Evolutionary conservation across 2,888 invertebrate species (phyloP).

Genomic region (Alviniconcha strummeri): DNA sequence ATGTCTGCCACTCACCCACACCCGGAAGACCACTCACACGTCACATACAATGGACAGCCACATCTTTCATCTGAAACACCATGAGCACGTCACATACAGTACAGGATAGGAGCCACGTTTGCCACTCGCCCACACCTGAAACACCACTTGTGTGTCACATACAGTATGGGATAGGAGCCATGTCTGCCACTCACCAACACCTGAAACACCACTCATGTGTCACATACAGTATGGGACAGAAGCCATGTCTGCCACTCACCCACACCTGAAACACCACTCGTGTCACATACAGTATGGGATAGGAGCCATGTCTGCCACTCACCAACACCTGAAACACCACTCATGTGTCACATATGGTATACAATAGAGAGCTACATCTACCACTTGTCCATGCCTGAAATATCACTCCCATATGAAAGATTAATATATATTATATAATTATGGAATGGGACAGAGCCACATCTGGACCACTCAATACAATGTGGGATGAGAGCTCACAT

Average conservation of each 20-base stretch:
- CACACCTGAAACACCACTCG: neutral
- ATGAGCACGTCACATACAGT: neutral
- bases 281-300: too few relatives aligned
- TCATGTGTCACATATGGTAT: too few relatives aligned
- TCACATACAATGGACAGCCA: neutral
- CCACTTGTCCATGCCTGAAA: too few relatives aligned
- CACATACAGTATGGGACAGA: neutral
- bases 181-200: neutral
- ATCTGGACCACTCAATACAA: too few relatives aligned
- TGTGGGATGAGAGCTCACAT: too few relatives aligned
- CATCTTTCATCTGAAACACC: neutral
- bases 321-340: neutral
- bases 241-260: neutral
- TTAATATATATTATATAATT: too few relatives aligned
- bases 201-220: too few relatives aligned
- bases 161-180: neutral
- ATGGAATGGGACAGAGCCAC: too few relatives aligned
- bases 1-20: too few relatives aligned
- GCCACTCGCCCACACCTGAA: neutral
- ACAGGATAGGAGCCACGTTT: neutral
- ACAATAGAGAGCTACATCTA: too few relatives aligned
- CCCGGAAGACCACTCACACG: too few relatives aligned
- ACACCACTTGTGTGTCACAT: neutral
- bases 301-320: neutral
- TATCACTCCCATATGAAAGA: too few relatives aligned